Percentiles rank a stretch among this genome's conserved stretches.
phyloP scores from a whole-genome alignment of 2,113 vertebrate genomes.

The Bujurquina vittata region DNA sequence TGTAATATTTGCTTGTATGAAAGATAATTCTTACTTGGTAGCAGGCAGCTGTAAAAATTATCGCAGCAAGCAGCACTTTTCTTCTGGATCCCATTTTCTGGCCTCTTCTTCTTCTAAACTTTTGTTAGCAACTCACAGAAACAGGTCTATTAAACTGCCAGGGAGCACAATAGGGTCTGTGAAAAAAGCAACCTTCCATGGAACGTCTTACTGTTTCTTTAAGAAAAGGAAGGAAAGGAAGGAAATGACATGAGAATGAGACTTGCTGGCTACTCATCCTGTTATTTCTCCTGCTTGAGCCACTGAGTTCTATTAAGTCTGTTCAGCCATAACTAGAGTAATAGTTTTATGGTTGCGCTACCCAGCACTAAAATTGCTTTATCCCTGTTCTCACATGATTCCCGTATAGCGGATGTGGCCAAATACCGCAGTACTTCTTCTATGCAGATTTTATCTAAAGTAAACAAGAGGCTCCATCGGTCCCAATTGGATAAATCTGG shows the following conservation, averaged over 20 bases:
- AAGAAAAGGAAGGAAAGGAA: conserved; percentile 2
- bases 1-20: not conserved
- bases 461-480: not conserved
- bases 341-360: not conserved
- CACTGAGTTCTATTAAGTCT: not conserved
- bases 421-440: not conserved
- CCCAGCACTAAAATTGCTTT: not conserved
- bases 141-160: not conserved
- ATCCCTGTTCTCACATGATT: not conserved
- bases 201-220: conserved; percentile 53
- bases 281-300: not conserved
- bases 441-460: not conserved
- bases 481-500: not conserved
- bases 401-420: not conserved
- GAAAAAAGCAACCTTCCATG: not conserved
- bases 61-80: conserved; percentile 2
- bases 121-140: not conserved
- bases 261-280: not conserved
- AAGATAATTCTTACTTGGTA: conserved; percentile 44
- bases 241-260: conserved; percentile 19
- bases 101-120: not conserved
- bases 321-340: not conserved
- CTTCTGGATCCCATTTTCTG: conserved; percentile 45
- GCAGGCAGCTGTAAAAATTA: conserved; percentile 21
- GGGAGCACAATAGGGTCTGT: not conserved